Percentiles rank a stretch among this genome's conserved stretches.
These are phyloP conservation scores for Dryococelus australis DNA, from an alignment of 2,888 invertebrate species.

Conservation along the genomic window DNA sequence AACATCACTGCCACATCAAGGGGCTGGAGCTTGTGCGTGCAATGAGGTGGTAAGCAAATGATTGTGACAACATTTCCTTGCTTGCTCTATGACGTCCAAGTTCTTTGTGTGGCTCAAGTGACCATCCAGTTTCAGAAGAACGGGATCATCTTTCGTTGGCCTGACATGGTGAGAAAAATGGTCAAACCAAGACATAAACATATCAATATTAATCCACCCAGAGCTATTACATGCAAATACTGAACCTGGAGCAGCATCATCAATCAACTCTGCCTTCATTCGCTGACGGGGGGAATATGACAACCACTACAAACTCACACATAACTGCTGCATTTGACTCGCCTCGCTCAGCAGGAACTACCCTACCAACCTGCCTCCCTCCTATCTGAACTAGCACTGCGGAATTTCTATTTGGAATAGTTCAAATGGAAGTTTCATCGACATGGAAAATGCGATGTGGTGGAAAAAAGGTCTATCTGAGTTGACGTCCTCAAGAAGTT, in stretches of 20 bases:
- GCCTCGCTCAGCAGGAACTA: not conserved
- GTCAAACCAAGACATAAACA: not conserved
- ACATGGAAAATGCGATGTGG: not conserved
- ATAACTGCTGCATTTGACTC: not conserved
- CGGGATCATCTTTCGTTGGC: no score
- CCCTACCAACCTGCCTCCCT: not conserved
- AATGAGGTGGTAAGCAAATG: not conserved
- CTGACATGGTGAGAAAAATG: no score
- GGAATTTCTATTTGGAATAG: not conserved
- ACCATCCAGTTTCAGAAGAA: not conserved
- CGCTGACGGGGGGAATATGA: constrained; percentile 9
- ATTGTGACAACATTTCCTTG: constrained; percentile 7
- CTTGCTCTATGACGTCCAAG: not conserved
- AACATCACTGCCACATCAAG: not conserved
- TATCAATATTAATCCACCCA: not conserved
- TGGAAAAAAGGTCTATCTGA: not conserved
- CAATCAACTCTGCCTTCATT: not conserved
- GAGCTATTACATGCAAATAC: constrained; percentile 10
- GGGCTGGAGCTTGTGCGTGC: not conserved
- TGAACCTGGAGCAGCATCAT: not conserved
- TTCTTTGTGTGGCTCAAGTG: not conserved
- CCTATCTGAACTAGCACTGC: not conserved
- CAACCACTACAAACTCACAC: not conserved
- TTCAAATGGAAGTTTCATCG: not conserved
- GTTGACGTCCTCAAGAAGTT: not conserved